phyloP scores from a whole-genome alignment of 1,140 invertebrate species.

The Drosophila arawakana region DNA sequence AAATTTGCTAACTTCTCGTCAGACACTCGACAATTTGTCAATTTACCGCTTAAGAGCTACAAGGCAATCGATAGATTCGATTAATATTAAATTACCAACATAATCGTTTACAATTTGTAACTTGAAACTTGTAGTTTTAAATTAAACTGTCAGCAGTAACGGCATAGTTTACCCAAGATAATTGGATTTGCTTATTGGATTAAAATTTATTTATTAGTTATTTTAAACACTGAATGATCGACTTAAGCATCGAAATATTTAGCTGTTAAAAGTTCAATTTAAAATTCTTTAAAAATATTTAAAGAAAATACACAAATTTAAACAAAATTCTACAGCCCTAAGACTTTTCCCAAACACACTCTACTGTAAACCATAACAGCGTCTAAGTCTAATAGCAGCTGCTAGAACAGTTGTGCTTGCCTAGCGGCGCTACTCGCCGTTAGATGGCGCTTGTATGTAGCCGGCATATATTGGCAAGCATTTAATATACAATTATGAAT shows the following conservation, averaged over 20 bases:
- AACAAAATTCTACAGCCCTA: no score
- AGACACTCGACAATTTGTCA: slow-evolving; percentile 47
- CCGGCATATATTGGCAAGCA: slow-evolving; percentile 13
- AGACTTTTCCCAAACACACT: background rate
- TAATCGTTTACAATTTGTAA: no score
- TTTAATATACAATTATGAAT: slow-evolving; percentile 53
- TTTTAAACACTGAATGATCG: no score
- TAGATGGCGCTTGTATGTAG: slow-evolving; percentile 26
- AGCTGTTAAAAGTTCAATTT: no score
- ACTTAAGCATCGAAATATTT: no score
- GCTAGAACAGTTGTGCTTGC: slow-evolving; percentile 23
- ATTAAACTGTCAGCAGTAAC: no score
- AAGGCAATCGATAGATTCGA: slow-evolving; percentile 9
- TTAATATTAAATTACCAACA: background rate
- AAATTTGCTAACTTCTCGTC: slow-evolving; percentile 56
- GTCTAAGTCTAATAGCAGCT: background rate
- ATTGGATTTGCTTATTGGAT: no score
- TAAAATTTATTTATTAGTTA: no score
- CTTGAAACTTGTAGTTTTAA: no score
- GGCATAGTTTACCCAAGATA: no score
- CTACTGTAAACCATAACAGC: background rate
- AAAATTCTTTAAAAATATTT: no score
- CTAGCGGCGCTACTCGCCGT: background rate
- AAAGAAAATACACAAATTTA: no score
- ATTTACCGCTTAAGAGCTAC: slow-evolving; percentile 29